Evolutionary conservation across 2,888 invertebrate genomes (phyloP), one percentile per base, ranked within the genome.

Genomic region (Pyrrhosoma nymphula): DNA sequence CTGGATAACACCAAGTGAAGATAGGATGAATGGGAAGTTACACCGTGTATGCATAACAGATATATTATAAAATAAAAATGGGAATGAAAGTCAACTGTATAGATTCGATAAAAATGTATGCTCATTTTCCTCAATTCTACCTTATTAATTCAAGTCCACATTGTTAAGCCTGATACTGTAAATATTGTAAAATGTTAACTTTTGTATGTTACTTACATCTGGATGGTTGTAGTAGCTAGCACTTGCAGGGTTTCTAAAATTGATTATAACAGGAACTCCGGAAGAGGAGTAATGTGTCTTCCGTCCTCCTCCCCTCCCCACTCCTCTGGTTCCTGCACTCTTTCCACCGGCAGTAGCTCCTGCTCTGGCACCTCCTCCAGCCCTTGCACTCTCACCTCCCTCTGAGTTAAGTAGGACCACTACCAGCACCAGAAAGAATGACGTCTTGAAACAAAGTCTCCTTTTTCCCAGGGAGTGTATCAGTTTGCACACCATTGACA

Each of bases 221-320:
- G 98, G 98, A 96, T 98, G 97, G 96, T 98, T 97, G 96, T 98
- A 98, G 96, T 98, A 98, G 96, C 97, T 97, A 14, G 97, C 97
- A 95, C 97, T 97, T 39, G 97, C 97, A 14, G 97, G 97, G 96
- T 97, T 97, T 95, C 97, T 97, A 96, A 97, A 97, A 95, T 97
- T 97, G 96, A 98, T 97, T 69, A 97, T 97, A 95, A 97, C 97
- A 0, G 97, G 97, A 97, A 97, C 97, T 90, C 97, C 96, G 16
- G 97, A 97, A 95, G 97, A 97, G 96, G 97, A 97, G 75, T 97
- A 96, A 95, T 97, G 97, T 91, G 97, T 97, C 95, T 97, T 96
- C 47, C 97, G 97, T 95, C 97, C 91, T 75, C 91, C 91, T 18
- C 82, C 82, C 55, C 90, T n/a, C n/a, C 95, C 82, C 55, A 90